A percentile compares a stretch with the other conserved stretches of the same genome.
Evolutionary conservation across 2,888 invertebrate species (phyloP).

Genomic region (Phymatocera aterrima): DNA sequence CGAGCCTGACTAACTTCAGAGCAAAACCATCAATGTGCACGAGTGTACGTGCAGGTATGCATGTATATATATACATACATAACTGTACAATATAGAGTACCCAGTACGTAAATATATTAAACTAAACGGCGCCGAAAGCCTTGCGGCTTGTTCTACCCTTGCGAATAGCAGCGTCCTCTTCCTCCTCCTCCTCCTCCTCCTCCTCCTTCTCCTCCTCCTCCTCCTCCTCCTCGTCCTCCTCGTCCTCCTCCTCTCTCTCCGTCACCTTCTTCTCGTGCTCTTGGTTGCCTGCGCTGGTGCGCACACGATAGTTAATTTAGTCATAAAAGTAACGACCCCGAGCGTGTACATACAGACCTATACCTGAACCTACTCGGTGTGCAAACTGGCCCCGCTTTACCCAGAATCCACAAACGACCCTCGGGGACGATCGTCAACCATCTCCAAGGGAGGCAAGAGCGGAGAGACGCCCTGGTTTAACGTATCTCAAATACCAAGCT

Average conservation of each 20-base stretch:
- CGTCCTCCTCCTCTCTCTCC: neutral
- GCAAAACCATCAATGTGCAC: no score
- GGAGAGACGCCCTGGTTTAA: conserved; percentile 22
- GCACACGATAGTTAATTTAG: conserved; percentile 19
- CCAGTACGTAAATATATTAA: neutral
- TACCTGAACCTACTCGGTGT: neutral
- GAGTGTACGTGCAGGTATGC: no score
- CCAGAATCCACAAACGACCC: conserved; percentile 37
- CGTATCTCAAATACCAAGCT: neutral
- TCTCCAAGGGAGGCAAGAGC: neutral
- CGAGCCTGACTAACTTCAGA: no score
- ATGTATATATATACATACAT: no score
- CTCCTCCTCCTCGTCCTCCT: no score
- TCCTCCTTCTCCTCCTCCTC: no score
- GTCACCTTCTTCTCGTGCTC: neutral
- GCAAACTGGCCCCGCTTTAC: conserved; percentile 26
- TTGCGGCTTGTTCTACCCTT: neutral
- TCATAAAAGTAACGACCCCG: conserved; percentile 37
- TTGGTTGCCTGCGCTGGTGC: neutral
- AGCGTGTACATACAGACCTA: neutral
- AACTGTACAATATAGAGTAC: no score
- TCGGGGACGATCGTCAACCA: conserved; percentile 32
- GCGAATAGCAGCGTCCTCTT: neutral
- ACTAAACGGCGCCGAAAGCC: neutral
- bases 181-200: no score